Conservation (phyloP, 2,888 invertebrate species). For the Zaprionus lineosus region DNA sequence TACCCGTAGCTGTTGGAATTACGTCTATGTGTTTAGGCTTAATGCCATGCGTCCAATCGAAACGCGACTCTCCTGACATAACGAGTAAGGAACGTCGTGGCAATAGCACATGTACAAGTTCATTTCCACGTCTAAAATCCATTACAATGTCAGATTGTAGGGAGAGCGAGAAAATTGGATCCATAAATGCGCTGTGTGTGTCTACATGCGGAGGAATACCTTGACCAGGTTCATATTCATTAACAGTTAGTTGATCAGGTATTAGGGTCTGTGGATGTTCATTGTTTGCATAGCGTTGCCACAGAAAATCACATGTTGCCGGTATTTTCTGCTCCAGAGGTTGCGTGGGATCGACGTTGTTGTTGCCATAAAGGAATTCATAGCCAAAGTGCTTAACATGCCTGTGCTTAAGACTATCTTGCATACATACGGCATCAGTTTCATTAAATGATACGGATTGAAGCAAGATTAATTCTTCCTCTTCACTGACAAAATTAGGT, state of each 20-base stretch:
- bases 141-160: constrained; percentile 91
- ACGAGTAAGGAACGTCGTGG: constrained; percentile 89
- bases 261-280: constrained; percentile 78
- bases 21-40: constrained; percentile 92
- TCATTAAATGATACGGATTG: constrained; percentile 85
- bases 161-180: constrained; percentile 93
- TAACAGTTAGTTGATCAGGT: constrained; percentile 94
- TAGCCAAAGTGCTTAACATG: constrained; percentile 95
- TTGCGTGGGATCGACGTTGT: constrained; percentile 89
- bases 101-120: constrained; percentile 86
- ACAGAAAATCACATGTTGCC: constrained; percentile 86
- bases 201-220: constrained; percentile 98
- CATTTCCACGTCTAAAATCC: constrained; percentile 90
- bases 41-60: constrained; percentile 94
- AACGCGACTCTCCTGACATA: constrained; percentile 91
- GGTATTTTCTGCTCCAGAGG: constrained; percentile 89
- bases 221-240: constrained; percentile 92
- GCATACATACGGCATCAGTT: neutral
- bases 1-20: constrained; percentile 84
- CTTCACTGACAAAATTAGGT: constrained; percentile 87
- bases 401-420: constrained; percentile 88
- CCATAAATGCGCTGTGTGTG: constrained; percentile 96
- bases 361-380: constrained; percentile 93
- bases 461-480: constrained; percentile 87
- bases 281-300: constrained; percentile 81